Conservation (phyloP, 2,797 vertebrate genomes). For the Sibirionetta formosa region DNA sequence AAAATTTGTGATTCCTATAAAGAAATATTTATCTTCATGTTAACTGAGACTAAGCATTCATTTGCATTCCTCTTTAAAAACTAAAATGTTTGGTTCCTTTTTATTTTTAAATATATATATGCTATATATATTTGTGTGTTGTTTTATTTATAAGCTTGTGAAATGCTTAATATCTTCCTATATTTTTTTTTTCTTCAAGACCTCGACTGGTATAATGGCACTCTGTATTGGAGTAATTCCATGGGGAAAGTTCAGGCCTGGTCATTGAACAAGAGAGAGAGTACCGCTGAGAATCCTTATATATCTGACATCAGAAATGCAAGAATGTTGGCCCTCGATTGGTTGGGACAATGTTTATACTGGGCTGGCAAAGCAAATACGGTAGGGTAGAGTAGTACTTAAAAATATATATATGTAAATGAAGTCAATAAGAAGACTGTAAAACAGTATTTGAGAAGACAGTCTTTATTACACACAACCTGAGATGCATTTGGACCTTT, state of each 20-base stretch:
- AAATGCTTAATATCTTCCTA: constrained; percentile 17
- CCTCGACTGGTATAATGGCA: constrained; percentile 84
- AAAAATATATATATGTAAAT: not conserved
- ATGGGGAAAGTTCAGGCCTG: constrained; percentile 77
- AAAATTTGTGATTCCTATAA: not conserved
- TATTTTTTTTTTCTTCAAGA: constrained; percentile 73
- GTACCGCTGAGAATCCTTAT: not conserved
- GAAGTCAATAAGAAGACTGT: not conserved
- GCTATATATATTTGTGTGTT: too few relatives aligned
- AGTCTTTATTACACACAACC: not conserved
- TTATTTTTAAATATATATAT: not conserved
- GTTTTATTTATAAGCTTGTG: not conserved
- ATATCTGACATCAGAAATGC: constrained; percentile 72
- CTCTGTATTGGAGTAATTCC: constrained; percentile 82
- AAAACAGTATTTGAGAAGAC: not conserved
- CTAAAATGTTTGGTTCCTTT: not conserved
- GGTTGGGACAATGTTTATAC: constrained; percentile 84
- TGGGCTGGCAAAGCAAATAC: constrained; percentile 82
- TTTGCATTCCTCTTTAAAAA: not conserved
- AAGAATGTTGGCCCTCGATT: constrained; percentile 81
- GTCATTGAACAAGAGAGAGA: constrained; percentile 41
- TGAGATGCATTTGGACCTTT: not conserved
- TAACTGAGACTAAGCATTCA: not conserved
- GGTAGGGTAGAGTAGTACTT: constrained; percentile 62
- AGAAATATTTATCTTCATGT: not conserved